These are phyloP conservation scores for Ctenodactylus gundi DNA, from an alignment of 2,113 vertebrate species.

Conservation along the genomic window DNA sequence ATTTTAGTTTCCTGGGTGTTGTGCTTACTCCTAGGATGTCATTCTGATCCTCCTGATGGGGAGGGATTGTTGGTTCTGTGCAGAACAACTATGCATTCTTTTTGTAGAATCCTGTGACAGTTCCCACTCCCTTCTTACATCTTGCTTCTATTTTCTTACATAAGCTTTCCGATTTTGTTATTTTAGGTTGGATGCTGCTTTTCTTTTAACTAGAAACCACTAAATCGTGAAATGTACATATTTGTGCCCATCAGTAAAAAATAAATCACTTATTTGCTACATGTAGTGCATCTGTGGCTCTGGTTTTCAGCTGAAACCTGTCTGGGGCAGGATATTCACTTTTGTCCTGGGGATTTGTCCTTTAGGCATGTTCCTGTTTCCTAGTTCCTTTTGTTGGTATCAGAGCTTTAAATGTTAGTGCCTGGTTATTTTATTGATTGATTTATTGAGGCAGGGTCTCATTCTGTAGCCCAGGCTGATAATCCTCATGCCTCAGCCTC, in stretches of 20 bases:
- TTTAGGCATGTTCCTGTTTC: neutral
- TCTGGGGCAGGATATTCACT: neutral
- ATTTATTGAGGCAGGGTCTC: too few species aligned
- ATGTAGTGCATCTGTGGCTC: neutral
- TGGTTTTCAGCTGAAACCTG: neutral
- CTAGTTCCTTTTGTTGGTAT: rapidly evolving
- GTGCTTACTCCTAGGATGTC: neutral
- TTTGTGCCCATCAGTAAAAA: slow-evolving; percentile 56
- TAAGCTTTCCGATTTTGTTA: neutral
- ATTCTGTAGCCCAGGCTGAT: too few species aligned
- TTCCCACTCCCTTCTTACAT: slow-evolving; percentile 18
- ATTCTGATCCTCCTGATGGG: neutral
- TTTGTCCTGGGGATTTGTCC: neutral
- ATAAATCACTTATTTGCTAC: slow-evolving; percentile 43
- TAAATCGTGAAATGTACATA: slow-evolving; percentile 22
- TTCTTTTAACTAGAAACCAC: slow-evolving; percentile 39
- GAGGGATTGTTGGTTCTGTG: neutral
- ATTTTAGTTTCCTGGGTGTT: neutral
- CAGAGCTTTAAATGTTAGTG: neutral
- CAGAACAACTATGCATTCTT: neutral
- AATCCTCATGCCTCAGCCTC: too few species aligned
- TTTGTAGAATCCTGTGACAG: neutral
- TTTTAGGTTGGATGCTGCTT: slow-evolving; percentile 26
- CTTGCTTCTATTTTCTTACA: neutral
- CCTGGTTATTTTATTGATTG: too few species aligned